phyloP scores from a whole-genome alignment of 1,140 invertebrate genomes.

The Saccostrea glomerata region DNA sequence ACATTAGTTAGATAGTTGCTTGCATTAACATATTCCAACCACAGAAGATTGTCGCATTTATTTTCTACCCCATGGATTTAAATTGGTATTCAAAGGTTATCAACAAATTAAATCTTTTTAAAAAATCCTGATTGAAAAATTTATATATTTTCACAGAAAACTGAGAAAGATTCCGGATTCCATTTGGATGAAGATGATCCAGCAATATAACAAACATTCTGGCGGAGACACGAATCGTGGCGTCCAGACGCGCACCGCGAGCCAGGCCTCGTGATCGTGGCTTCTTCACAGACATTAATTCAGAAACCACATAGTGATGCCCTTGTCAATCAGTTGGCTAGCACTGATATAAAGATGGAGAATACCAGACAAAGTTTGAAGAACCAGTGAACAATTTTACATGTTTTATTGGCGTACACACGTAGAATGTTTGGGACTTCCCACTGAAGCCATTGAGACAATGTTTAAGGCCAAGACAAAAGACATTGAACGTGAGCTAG shows the following conservation, averaged over 20 bases:
- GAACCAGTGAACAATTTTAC: too few relatives aligned
- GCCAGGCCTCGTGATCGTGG: background rate
- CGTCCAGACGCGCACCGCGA: background rate
- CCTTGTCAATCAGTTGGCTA: too few relatives aligned
- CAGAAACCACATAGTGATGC: too few relatives aligned
- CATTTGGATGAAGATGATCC: constrained; percentile 22
- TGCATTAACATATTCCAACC: background rate
- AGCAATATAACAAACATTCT: constrained; percentile 24
- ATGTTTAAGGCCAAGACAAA: too few relatives aligned
- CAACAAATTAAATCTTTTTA: background rate
- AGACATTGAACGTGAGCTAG: too few relatives aligned
- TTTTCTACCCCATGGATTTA: background rate
- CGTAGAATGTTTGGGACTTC: too few relatives aligned
- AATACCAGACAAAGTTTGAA: too few relatives aligned
- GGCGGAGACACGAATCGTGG: background rate
- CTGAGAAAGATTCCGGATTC: background rate
- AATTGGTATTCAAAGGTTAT: background rate
- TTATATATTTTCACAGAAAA: background rate
- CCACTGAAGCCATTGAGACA: too few relatives aligned
- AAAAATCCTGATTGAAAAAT: background rate
- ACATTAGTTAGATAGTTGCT: too few relatives aligned
- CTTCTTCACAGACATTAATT: background rate
- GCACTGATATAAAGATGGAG: too few relatives aligned
- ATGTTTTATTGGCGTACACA: too few relatives aligned
- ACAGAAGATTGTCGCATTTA: background rate